Evolutionary conservation across 2,797 vertebrate species (phyloP).

Genomic region (Brachymystax lenok): DNA sequence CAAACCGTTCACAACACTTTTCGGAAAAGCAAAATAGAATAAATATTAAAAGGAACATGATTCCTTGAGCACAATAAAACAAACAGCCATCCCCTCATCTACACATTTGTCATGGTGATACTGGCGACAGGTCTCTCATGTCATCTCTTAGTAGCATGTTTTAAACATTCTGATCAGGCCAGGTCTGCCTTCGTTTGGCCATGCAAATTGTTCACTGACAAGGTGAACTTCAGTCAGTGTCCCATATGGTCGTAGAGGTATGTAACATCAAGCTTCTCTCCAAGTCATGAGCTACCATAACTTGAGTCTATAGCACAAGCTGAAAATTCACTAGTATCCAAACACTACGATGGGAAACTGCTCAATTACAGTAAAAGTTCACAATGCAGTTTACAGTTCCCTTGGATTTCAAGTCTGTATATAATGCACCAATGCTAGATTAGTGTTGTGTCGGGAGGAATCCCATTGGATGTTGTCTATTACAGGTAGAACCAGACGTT

Average conservation of each 20-base stretch:
- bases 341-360: slow-evolving; percentile 26
- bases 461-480: slow-evolving; percentile 40
- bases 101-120: slow-evolving; percentile 70
- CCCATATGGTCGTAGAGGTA: slow-evolving; percentile 55
- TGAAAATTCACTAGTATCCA: slow-evolving; percentile 49
- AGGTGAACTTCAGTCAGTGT: slow-evolving; percentile 35
- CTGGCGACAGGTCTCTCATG: slow-evolving; percentile 64
- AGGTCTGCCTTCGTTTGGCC: slow-evolving; percentile 73
- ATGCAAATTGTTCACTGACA: slow-evolving; percentile 68
- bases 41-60: slow-evolving; percentile 66
- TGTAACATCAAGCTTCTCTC: slow-evolving; percentile 34
- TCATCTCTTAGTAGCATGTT: slow-evolving; percentile 52
- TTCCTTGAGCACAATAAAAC: slow-evolving; percentile 63
- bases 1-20: slow-evolving; percentile 72
- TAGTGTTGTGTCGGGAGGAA: slow-evolving; percentile 40
- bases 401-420: slow-evolving; percentile 39
- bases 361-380: slow-evolving; percentile 36
- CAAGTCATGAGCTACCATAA: slow-evolving; percentile 55
- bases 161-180: slow-evolving; percentile 74
- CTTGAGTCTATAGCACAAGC: slow-evolving; percentile 41
- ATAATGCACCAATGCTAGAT: slow-evolving; percentile 48
- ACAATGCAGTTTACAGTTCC: slow-evolving; percentile 44
- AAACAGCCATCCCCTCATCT: slow-evolving; percentile 63
- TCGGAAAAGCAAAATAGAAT: slow-evolving; percentile 60
- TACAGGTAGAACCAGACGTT: slow-evolving; percentile 37